phyloP scores from a whole-genome alignment of 1,140 invertebrate genomes.

The Nasonia longicornis region DNA sequence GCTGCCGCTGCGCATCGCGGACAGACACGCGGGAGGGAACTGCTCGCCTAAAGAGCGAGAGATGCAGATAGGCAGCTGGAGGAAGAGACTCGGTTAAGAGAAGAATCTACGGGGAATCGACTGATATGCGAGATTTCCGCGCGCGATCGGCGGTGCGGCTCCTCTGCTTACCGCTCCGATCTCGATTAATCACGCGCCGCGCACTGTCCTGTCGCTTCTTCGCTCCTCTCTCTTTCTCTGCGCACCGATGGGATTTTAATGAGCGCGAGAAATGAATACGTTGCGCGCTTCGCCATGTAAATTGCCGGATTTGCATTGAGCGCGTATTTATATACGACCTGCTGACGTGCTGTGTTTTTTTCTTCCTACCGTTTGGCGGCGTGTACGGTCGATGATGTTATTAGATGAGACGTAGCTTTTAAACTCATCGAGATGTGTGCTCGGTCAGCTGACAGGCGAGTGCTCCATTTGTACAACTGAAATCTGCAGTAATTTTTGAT shows the following conservation, averaged over 20 bases:
- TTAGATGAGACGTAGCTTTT: not conserved
- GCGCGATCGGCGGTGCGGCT: slow-evolving; percentile 37
- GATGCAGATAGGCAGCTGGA: not conserved
- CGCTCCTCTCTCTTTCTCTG: slow-evolving; percentile 29
- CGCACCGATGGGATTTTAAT: slow-evolving; percentile 37
- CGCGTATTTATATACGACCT: slow-evolving; percentile 1
- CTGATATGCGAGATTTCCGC: slow-evolving; percentile 41
- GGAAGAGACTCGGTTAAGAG: not conserved
- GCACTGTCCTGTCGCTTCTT: slow-evolving; percentile 36
- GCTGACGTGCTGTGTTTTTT: not conserved
- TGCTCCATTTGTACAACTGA: no score
- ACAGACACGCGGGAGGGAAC: not conserved
- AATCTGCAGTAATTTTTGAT: no score
- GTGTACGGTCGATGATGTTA: not conserved
- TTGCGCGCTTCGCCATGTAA: slow-evolving; percentile 48
- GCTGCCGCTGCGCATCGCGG: not conserved
- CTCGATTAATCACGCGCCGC: slow-evolving; percentile 42
- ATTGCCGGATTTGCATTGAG: slow-evolving; percentile 50
- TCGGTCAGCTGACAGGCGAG: no score
- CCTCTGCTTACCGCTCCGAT: slow-evolving; percentile 36
- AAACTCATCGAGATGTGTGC: not conserved
- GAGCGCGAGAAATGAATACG: slow-evolving; percentile 37
- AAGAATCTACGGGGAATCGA: slow-evolving; percentile 24
- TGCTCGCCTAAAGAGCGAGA: not conserved
- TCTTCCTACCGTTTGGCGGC: not conserved